Evolutionary conservation across 2,888 invertebrate genomes (phyloP), one percentile per base, ranked within the genome.

Genomic region (Ganaspis brasiliensis): DNA sequence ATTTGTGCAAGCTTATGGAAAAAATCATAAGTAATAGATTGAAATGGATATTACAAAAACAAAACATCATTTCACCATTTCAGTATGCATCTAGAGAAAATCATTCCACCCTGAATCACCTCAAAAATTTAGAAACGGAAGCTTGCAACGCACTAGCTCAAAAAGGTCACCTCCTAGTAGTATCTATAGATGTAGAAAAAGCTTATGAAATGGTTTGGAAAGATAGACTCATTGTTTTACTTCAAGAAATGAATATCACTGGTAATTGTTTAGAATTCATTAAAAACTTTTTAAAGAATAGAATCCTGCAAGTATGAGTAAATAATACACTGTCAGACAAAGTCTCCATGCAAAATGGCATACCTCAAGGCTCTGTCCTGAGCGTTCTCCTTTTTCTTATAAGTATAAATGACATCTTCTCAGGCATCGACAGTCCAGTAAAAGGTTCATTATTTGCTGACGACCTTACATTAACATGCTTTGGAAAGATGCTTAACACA

Each of bases 301-400:
- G 77, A 56, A 10, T 21, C 8, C 67, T 76, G 8, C 52, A 74
- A 70, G 75, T 79, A 0, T 76, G 81, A 87, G 75, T 79, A 79
- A 59, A 76, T 81, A 21, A 70, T n/a, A 37, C 19, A 1, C 45
- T 52, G 3, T 79, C 73, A 0, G 52, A 59, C 31, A 74, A 24
- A 49, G 19, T 21, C 0, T 10, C 0, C 8, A 35, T 75, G 24
- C n/a, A 73, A 61, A 77, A 75, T n/a, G 74, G 75, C n/a, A 72
- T 77, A 19, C 77, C 79, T 0, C 79, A 75, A 57, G 72, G 77
- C 2, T 75, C 75, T 0, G 77, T 71, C 0, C 9, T 77, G 0
- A 79, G 77, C 21, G 72, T 76, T 24, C 70, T 75, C 37, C 21
- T 74, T 5, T 79, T 77, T n/a, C 10, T 79, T 0, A 9, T 77